Percentiles rank a stretch among this genome's conserved stretches.
phyloP scores from a whole-genome alignment of 2,113 vertebrate species.

The Turdus rufiventris region DNA sequence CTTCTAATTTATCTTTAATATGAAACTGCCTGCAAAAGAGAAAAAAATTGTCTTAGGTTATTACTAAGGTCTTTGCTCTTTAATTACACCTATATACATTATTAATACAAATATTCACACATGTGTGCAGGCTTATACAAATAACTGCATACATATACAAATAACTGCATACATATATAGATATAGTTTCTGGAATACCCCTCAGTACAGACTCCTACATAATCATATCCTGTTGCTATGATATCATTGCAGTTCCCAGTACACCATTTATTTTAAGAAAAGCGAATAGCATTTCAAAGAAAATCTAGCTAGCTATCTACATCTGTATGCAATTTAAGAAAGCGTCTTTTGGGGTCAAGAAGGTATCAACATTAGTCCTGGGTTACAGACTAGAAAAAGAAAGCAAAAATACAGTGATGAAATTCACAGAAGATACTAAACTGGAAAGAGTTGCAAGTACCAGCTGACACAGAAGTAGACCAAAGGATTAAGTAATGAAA shows the following conservation, averaged over 20 bases:
- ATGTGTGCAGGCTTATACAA: accelerated
- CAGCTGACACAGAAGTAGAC: slow-evolving; percentile 18
- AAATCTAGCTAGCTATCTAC: not conserved
- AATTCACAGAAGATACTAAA: slow-evolving; percentile 29
- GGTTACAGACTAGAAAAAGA: not conserved
- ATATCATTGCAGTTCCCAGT: slow-evolving; percentile 49
- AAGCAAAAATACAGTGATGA: not conserved
- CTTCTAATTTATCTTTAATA: not conserved
- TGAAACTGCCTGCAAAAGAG: not conserved
- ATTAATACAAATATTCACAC: not conserved
- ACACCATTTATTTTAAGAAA: slow-evolving; percentile 12
- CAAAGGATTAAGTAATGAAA: not conserved
- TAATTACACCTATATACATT: not conserved
- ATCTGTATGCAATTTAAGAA: not conserved
- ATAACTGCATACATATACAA: not conserved
- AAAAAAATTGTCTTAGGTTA: not conserved
- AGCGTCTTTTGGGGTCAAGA: not conserved
- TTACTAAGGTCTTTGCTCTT: not conserved
- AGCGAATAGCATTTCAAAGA: slow-evolving; percentile 15
- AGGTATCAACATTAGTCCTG: not conserved
- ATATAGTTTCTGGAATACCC: slow-evolving; percentile 43
- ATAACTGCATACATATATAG: not conserved
- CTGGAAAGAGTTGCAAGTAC: slow-evolving; percentile 14
- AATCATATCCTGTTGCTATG: slow-evolving; percentile 60
- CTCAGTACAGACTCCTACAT: slow-evolving; percentile 30